Evolutionary conservation across 1,140 invertebrate genomes (phyloP).

Genomic region (Orius laevigatus): DNA sequence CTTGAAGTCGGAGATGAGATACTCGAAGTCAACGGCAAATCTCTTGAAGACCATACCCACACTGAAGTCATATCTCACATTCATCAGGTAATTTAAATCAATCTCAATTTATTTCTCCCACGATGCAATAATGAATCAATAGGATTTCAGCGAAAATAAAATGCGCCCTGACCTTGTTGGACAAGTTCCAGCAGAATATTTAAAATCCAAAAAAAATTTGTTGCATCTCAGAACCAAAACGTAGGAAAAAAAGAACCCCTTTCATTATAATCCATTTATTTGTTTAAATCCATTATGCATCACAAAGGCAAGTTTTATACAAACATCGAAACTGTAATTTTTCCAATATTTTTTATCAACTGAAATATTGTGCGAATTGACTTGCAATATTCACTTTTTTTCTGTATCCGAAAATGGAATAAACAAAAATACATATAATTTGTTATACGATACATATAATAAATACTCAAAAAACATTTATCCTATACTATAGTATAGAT

Average conservation of each 20-base stretch:
- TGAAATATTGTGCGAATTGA: conserved; percentile 7
- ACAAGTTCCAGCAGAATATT: too few relatives aligned
- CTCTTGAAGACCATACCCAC: conserved; percentile 71
- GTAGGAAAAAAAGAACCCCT: background rate
- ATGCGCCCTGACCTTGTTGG: too few relatives aligned
- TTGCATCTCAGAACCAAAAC: too few relatives aligned
- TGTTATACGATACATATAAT: conserved; percentile 6
- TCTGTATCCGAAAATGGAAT: background rate
- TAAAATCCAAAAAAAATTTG: too few relatives aligned
- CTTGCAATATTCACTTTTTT: background rate
- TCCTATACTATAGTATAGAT: conserved; percentile 9
- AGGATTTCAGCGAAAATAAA: too few relatives aligned
- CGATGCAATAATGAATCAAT: too few relatives aligned
- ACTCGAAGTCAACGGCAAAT: conserved; percentile 84
- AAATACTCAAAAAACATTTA: conserved; percentile 10
- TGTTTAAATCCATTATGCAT: conserved; percentile 1
- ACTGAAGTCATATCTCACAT: conserved; percentile 84
- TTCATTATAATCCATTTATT: conserved; percentile 4
- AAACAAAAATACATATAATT: conserved; percentile 10
- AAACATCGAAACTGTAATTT: background rate
- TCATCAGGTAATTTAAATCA: conserved; percentile 58
- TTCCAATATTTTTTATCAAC: background rate
- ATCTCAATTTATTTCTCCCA: too few relatives aligned
- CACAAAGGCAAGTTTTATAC: conserved; percentile 3
- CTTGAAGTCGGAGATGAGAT: conserved; percentile 91